Evolutionary conservation across 2,113 vertebrate species (phyloP).

Genomic region (Mesocricetus auratus): DNA sequence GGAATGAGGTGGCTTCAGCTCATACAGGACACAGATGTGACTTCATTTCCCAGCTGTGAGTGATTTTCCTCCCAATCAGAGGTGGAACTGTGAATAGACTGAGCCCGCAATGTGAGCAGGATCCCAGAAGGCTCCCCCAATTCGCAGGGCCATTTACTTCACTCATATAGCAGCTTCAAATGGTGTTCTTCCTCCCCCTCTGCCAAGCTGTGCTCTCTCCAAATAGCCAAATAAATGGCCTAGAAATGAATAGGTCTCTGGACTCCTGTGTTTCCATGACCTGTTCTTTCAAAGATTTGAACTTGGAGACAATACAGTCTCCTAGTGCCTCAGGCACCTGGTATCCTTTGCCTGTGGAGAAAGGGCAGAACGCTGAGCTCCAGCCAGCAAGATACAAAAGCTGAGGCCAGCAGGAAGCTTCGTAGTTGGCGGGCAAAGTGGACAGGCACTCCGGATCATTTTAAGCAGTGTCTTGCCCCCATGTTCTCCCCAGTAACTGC

Average conservation of each 20-base stretch:
- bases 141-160: neutral
- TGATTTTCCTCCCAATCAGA: constrained; percentile 55
- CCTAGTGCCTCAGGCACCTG: neutral
- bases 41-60: constrained; percentile 71
- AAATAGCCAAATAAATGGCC: neutral
- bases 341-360: neutral
- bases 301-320: neutral
- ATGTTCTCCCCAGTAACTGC: neutral
- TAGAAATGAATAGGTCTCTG: neutral
- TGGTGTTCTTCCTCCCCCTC: neutral
- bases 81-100: constrained; percentile 52
- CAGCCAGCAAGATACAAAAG: neutral
- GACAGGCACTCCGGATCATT: neutral
- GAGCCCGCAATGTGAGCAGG: neutral
- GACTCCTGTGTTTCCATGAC: neutral
- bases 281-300: neutral
- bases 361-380: neutral
- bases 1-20: constrained; percentile 66
- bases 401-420: neutral
- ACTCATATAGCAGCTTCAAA: neutral
- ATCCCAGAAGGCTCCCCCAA: neutral
- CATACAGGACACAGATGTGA: constrained; percentile 57
- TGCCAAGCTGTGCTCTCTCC: neutral
- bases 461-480: neutral
- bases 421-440: neutral